Base-by-base conservation (phyloP, 1,140 invertebrate genomes). In the Phenacoccus solenopsis region DNA sequence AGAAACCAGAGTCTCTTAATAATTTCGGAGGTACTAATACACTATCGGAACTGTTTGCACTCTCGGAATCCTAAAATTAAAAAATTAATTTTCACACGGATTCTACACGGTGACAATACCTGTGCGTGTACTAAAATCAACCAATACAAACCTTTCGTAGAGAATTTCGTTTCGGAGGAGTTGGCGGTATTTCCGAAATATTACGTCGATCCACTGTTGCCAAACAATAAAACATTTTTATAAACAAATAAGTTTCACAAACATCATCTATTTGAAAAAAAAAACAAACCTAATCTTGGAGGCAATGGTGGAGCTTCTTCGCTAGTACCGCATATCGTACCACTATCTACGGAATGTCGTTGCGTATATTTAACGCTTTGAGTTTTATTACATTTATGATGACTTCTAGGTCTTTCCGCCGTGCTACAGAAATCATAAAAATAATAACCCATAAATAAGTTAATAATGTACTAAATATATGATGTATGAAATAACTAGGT, bases 351-450 rank as follows among this genome's bases (percentile, higher is more conserved):
- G 1, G 59, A 64, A 64, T 64, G 25, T 24, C 59, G 10, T 28
- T 61, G 16, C 13, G 25, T 7, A 30, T 61, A 30, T 61, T n/a
- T 67, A 0, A 64, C 68, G 67, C 67, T 76, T 84, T 77, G 0
- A 85, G 85, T 25, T 85, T 85, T 70, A 86, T 73, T 0, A 85
- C 85, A 2, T 85, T 84, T 0, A 84, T 84, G 71, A 83, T 81
- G 70, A 83, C 83, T 2, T n/a, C 68, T 27, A 24, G 67, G 64
- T 80, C 78, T 72, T 86, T 84, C 30, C 83, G 81, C 85, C 84
- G 86, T 0, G 84, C 82, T 82, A 27, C 64, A 69, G 69, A 69
- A 57, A 38, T 72, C 28, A 64, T n/a, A n/a, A 38, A 5, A 70
- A 30, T 35, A 12, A 21, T 35, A 32, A 64, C 10, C 5, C 30